A percentile compares a stretch with the other conserved stretches of the same genome.
phyloP scores from a whole-genome alignment of 2,797 vertebrate species.

The Rhinichthys osculus region DNA sequence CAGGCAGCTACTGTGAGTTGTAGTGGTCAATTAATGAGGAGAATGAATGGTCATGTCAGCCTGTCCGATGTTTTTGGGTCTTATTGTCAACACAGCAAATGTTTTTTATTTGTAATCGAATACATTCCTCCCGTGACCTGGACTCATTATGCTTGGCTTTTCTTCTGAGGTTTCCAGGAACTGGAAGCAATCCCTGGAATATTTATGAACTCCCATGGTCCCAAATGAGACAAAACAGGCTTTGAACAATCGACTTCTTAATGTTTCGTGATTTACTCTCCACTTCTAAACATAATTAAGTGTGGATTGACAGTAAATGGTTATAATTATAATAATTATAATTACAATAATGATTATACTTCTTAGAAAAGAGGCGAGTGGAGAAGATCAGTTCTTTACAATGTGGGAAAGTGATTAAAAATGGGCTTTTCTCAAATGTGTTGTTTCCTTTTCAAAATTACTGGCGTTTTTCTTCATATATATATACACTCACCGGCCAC shows the following conservation, averaged over 20 bases:
- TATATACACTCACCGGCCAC: too few relatives aligned
- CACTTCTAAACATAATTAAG: slow-evolving; percentile 48
- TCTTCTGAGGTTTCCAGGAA: slow-evolving; percentile 38
- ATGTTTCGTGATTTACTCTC: slow-evolving; percentile 46
- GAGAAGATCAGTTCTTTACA: slow-evolving; percentile 28
- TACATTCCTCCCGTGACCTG: slow-evolving; percentile 20
- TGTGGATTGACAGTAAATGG: slow-evolving; percentile 50
- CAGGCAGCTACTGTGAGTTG: slow-evolving; percentile 38
- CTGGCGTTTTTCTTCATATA: neutral
- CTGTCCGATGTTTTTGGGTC: slow-evolving; percentile 24
- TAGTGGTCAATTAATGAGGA: slow-evolving; percentile 56
- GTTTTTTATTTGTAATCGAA: slow-evolving; percentile 42
- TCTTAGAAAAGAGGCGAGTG: slow-evolving; percentile 12
- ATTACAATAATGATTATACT: slow-evolving; percentile 34
- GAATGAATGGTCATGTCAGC: slow-evolving; percentile 42
- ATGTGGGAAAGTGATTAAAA: slow-evolving; percentile 5
- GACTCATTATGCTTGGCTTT: slow-evolving; percentile 42
- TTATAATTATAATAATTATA: slow-evolving; percentile 51
- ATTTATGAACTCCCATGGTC: slow-evolving; percentile 39
- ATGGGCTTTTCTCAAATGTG: neutral
- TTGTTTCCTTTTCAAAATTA: neutral
- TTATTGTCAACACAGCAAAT: slow-evolving; percentile 34
- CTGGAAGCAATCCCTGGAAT: slow-evolving; percentile 24
- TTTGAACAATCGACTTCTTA: slow-evolving; percentile 42
- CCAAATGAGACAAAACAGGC: slow-evolving; percentile 25